phyloP scores from a whole-genome alignment of 2,113 vertebrate species.

The Candoia aspera region DNA sequence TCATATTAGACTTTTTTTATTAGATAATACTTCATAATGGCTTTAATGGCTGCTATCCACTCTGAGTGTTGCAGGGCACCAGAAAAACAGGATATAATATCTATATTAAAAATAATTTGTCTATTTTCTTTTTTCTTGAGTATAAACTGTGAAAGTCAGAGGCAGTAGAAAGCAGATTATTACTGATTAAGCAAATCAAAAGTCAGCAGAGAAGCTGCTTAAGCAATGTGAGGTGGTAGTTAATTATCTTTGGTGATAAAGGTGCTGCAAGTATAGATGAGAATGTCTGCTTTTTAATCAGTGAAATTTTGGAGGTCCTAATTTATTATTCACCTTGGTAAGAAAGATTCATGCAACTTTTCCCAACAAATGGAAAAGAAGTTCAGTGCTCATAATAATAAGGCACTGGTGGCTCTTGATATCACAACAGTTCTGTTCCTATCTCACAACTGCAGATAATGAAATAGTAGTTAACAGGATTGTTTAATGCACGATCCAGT shows the following conservation, averaged over 20 bases:
- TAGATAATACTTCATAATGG: background rate
- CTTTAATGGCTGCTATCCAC: background rate
- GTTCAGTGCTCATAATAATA: background rate
- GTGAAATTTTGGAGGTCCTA: background rate
- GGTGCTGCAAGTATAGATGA: background rate
- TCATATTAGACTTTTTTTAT: background rate
- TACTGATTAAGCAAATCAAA: background rate
- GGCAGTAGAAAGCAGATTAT: background rate
- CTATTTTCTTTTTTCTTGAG: background rate
- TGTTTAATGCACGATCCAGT: background rate
- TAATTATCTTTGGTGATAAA: background rate
- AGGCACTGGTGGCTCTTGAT: background rate
- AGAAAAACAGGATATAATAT: background rate
- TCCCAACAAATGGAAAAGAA: background rate
- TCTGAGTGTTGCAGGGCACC: background rate
- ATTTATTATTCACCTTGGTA: conserved; percentile 5
- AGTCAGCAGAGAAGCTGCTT: background rate
- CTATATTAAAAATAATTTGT: background rate
- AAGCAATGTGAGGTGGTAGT: background rate
- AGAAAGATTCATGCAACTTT: background rate
- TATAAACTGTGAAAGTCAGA: background rate
- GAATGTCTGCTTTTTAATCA: background rate
- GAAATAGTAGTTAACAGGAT: background rate
- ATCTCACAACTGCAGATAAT: background rate
- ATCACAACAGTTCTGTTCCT: background rate